Evolutionary conservation across 2,888 invertebrate genomes (phyloP), one percentile per base, ranked within the genome.

Genomic region (Tetheella fluctuosa): DNA sequence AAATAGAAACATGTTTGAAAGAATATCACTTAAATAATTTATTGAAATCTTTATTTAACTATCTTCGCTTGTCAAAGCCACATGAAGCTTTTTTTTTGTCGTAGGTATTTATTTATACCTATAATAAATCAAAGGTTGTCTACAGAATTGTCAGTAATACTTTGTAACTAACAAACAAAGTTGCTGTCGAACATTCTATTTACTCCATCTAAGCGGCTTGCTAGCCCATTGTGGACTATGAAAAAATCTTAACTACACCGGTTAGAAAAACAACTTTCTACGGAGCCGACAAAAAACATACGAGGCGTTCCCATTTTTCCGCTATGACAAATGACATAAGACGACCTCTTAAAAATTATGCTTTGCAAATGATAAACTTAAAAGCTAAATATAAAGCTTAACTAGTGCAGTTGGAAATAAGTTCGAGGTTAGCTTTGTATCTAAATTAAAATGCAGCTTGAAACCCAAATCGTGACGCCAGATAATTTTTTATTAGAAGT

Each of bases 401-500:
- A 17, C 0, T 6, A 42, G 17, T 42, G 42, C 17, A 2, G 17
- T 42, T 10, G 42, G 42, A 42, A 42, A 42, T 7, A 17, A 17
- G 2, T 1, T 42, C 5, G n/a, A 42, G 42, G 17, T 42, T n/a
- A n/a, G n/a, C n/a, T n/a, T n/a, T n/a, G n/a, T n/a, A n/a, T n/a
- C n/a, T n/a, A 23, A 34, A 34, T 1, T 8, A 23, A 37, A 65
- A 67, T 61, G 62, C 68, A 77, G 69, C 78, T 80, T 82, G 85
- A 85, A 84, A 85, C 81, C 81, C 78, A 64, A 71, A 64, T 48
- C 10, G 48, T 68, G 69, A 61, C 59, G 65, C 63, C 74, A 73
- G 77, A 79, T 48, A 80, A 77, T 82, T 86, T 87, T 88, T 85
- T 80, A 85, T 88, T 88, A 85, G 84, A 25, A 86, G 81, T 85